These are phyloP conservation scores for Aurelia sp. DNA, from an alignment of 30 jellyfish, hydroid and myxozoan genomes.

Conservation along the genomic window DNA sequence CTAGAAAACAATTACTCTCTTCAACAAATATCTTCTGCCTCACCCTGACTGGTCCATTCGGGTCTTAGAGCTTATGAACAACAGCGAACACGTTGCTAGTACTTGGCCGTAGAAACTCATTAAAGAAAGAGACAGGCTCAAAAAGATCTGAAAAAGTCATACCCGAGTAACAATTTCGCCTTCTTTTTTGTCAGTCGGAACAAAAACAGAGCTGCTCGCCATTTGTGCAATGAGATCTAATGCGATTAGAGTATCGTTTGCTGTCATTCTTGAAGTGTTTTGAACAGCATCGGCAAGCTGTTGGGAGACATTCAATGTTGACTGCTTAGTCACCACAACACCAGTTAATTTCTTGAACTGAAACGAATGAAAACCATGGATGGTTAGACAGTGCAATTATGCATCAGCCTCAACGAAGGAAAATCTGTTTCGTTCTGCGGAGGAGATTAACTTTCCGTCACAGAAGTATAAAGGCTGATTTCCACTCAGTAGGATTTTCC, in stretches of 20 bases:
- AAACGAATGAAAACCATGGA: not conserved
- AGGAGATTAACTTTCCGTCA: too few relatives aligned
- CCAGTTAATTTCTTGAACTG: conserved; percentile 18
- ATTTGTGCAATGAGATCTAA: conserved; percentile 20
- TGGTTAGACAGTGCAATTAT: too few relatives aligned
- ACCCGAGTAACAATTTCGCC: conserved; percentile 29
- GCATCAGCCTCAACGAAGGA: too few relatives aligned
- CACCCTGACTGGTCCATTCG: too few relatives aligned
- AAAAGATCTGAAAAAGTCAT: not conserved
- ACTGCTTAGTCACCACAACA: conserved; percentile 18
- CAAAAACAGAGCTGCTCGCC: conserved; percentile 12
- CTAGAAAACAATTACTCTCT: too few relatives aligned
- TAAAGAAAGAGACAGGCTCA: not conserved
- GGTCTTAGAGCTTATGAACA: too few relatives aligned
- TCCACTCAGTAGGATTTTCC: too few relatives aligned
- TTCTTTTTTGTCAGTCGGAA: conserved; percentile 12
- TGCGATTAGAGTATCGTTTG: conserved; percentile 11
- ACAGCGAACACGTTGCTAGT: too few relatives aligned
- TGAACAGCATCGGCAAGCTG: conserved; percentile 19
- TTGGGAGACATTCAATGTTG: conserved; percentile 46
- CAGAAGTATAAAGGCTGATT: too few relatives aligned
- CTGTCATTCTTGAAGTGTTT: conserved; percentile 15
- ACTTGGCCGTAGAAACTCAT: too few relatives aligned
- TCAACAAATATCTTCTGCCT: too few relatives aligned
- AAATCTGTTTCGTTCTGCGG: too few relatives aligned